phyloP scores from a whole-genome alignment of 1,140 invertebrate species.

The fruit fly (Drosophila melanogaster) region DNA sequence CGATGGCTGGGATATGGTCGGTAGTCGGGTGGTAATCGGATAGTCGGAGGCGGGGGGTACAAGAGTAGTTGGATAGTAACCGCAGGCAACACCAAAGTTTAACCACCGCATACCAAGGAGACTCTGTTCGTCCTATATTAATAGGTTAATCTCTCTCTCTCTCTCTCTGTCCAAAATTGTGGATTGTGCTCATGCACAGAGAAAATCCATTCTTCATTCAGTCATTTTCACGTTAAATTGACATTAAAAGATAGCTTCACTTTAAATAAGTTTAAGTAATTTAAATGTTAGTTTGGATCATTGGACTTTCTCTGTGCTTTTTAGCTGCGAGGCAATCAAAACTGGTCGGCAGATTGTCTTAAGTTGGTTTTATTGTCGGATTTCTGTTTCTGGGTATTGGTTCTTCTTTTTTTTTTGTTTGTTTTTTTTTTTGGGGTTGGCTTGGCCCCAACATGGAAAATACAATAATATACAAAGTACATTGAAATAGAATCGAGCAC shows the following conservation, averaged over 20 bases:
- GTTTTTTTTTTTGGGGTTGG: conserved; percentile 17
- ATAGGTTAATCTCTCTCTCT: background rate
- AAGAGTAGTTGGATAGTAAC: conserved; percentile 26
- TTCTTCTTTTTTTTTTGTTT: conserved; percentile 20
- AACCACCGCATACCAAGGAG: conserved; percentile 35
- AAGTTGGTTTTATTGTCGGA: conserved; percentile 56
- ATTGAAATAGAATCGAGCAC: conserved; percentile 39
- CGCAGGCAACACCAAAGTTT: conserved; percentile 63
- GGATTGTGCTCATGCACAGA: background rate
- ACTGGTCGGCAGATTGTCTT: conserved; percentile 37
- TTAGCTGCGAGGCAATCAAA: conserved; percentile 12
- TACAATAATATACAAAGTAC: conserved; percentile 56
- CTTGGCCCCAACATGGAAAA: conserved; percentile 33
- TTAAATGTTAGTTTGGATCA: background rate
- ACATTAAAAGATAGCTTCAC: too few relatives aligned
- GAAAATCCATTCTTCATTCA: background rate
- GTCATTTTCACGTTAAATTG: too few relatives aligned
- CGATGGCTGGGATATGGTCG: conserved; percentile 13
- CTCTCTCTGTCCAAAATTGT: background rate
- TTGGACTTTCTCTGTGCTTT: conserved; percentile 11
- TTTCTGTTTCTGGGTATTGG: conserved; percentile 37
- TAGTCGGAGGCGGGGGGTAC: background rate
- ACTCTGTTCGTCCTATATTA: background rate
- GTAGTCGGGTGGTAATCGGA: background rate
- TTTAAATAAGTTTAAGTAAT: background rate